Evolutionary conservation across 2,113 vertebrate genomes (phyloP), one percentile per base, ranked within the genome.

Genomic region (Vicugna pacos): DNA sequence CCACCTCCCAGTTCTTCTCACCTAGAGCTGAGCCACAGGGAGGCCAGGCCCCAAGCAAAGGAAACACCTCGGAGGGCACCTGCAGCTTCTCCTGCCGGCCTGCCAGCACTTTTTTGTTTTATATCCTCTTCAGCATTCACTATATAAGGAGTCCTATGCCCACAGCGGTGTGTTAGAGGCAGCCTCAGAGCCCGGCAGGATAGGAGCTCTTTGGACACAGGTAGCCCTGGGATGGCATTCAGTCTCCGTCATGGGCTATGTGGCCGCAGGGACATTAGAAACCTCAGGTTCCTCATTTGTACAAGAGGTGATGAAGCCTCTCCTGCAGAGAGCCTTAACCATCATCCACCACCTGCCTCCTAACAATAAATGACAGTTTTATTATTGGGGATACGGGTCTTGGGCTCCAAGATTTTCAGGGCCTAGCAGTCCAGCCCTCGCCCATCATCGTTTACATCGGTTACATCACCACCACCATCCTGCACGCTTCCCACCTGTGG

Each of bases 111-210:
- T 24, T 30, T 4, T 6, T 42, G 65, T 52, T 42, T 24, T 9
- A 52, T 0, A 8, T 13, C 50, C 15, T 28, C 28, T 28, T 50
- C 2, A 6, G 42, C 28, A 24, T 30, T 58, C 16, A 8, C 4
- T 32, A 17, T 8, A 14, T 8, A 28, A 0, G 0, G 17, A 14
- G 6, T 7, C 30, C 56, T 9, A 8, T 2, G 10, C 19, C 32
- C 14, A 48, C 38, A 4, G 76, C 4, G 4, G 13, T 64, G 62
- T 46, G 73, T 52, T 26, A 26, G 14, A 32, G 38, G 46, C 50
- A 62, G 46, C 5, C 22, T 2, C 50, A 20, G 28, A 81, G 65
- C 5, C 73, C 10, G 38, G 42, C 9, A 16, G 38, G 46, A n/a
- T 2, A 11, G 3, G 15, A n/a, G 52, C 46, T 4, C 60, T 10